These are phyloP conservation scores for Drosophila willistoni DNA, from an alignment of 1,140 invertebrate genomes.

Conservation along the genomic window DNA sequence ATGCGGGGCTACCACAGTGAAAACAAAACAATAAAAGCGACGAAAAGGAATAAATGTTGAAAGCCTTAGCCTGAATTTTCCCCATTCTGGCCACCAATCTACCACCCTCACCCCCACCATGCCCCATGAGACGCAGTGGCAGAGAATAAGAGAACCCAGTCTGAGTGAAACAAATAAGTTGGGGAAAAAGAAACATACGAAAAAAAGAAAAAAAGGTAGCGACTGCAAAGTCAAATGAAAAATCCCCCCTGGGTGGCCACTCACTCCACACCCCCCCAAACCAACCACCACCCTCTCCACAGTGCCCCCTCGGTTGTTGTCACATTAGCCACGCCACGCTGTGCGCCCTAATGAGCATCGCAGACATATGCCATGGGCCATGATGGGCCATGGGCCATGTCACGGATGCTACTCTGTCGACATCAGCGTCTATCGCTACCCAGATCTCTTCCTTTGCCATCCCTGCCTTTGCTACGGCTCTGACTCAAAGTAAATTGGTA, in stretches of 20 bases:
- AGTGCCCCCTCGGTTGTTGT: constrained; percentile 49
- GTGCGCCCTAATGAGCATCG: constrained; percentile 76
- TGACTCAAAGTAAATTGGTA: constrained; percentile 60
- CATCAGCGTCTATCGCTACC: constrained; percentile 44
- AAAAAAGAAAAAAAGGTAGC: constrained; percentile 35
- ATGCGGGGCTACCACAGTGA: constrained; percentile 62
- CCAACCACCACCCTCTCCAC: constrained; percentile 5
- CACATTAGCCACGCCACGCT: constrained; percentile 77
- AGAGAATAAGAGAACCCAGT: background rate
- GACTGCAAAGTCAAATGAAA: constrained; percentile 74
- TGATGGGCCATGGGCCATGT: constrained; percentile 34
- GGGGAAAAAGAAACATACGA: constrained; percentile 20
- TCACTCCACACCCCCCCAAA: constrained; percentile 20
- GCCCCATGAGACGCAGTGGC: background rate
- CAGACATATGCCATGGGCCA: constrained; percentile 73
- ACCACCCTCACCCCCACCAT: background rate
- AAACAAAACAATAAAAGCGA: constrained; percentile 75
- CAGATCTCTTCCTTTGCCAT: constrained; percentile 46
- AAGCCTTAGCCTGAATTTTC: constrained; percentile 36
- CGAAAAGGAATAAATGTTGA: constrained; percentile 64
- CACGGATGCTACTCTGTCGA: constrained; percentile 30
- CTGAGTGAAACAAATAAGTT: constrained; percentile 56
- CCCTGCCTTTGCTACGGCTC: background rate
- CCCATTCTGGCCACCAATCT: background rate
- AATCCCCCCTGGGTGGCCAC: constrained; percentile 46